Percentiles rank a stretch among this genome's conserved stretches.
These are phyloP conservation scores for Huso huso DNA, from an alignment of 2,797 vertebrate species.

Conservation along the genomic window DNA sequence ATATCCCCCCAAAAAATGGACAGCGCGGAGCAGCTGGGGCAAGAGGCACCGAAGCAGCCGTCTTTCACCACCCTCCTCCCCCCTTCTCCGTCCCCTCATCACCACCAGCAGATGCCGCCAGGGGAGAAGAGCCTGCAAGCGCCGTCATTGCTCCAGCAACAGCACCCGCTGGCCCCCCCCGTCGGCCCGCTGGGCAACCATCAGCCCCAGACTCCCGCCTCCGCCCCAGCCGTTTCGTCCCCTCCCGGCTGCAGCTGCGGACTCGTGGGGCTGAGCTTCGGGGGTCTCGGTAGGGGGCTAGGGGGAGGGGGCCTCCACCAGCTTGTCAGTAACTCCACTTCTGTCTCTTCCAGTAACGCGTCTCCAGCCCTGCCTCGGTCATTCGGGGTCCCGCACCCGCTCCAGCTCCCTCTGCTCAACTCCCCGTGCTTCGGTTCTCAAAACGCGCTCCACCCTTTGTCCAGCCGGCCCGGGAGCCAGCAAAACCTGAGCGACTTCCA, in stretches of 20 bases:
- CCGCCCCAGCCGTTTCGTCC: slow-evolving; percentile 23
- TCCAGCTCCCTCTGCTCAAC: slow-evolving; percentile 58
- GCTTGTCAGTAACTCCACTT: too few species aligned
- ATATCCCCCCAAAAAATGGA: background rate
- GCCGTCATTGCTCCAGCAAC: background rate
- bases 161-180: background rate
- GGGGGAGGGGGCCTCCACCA: background rate
- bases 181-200: slow-evolving; percentile 8
- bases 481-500: slow-evolving; percentile 76
- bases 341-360: background rate
- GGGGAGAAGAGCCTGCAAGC: too few species aligned
- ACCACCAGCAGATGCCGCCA: background rate
- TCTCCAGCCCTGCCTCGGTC: background rate
- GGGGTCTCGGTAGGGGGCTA: background rate
- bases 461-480: slow-evolving; percentile 87
- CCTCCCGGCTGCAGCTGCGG: slow-evolving; percentile 12
- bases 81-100: background rate
- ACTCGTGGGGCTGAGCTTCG: background rate
- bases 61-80: background rate
- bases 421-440: slow-evolving; percentile 54
- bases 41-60: background rate
- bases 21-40: background rate
- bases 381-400: slow-evolving; percentile 7
- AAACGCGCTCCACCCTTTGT: slow-evolving; percentile 78
- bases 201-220: slow-evolving; percentile 21